A percentile compares a stretch with the other conserved stretches of the same genome.
Conservation (phyloP, 2,888 invertebrate genomes). For the Caradrina clavipalpis region DNA sequence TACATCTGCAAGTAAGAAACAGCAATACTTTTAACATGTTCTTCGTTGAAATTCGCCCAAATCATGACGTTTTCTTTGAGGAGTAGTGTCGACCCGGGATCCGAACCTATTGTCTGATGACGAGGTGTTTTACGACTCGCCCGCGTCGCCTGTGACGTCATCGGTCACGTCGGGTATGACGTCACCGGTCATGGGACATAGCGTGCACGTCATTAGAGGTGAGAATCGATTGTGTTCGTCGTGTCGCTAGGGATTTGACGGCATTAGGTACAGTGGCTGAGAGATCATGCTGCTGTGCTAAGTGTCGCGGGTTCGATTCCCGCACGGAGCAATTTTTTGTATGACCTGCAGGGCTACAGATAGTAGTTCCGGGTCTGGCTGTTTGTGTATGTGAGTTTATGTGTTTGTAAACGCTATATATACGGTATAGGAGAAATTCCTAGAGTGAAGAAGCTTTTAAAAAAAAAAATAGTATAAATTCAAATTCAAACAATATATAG, state of each 20-base stretch:
- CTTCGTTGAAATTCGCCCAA: neutral
- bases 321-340: neutral
- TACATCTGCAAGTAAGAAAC: neutral
- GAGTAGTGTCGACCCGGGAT: constrained; percentile 66
- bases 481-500: too few species aligned
- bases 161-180: constrained; percentile 63
- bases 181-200: constrained; percentile 58
- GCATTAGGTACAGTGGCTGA: too few species aligned
- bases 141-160: constrained; percentile 75
- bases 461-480: too few species aligned
- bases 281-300: too few species aligned
- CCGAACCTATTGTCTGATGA: constrained; percentile 84
- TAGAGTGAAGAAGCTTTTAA: too few species aligned
- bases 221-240: constrained; percentile 24
- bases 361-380: too few species aligned
- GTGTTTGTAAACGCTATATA: too few species aligned
- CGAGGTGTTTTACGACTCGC: constrained; percentile 83
- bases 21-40: neutral
- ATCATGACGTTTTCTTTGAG: constrained; percentile 27
- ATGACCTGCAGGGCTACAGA: too few species aligned
- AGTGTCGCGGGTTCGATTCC: neutral
- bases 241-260: too few species aligned
- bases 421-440: too few species aligned
- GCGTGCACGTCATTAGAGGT: constrained; percentile 56
- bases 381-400: too few species aligned